phyloP scores from a whole-genome alignment of 2,888 invertebrate genomes.

The Eulithis prunata region DNA sequence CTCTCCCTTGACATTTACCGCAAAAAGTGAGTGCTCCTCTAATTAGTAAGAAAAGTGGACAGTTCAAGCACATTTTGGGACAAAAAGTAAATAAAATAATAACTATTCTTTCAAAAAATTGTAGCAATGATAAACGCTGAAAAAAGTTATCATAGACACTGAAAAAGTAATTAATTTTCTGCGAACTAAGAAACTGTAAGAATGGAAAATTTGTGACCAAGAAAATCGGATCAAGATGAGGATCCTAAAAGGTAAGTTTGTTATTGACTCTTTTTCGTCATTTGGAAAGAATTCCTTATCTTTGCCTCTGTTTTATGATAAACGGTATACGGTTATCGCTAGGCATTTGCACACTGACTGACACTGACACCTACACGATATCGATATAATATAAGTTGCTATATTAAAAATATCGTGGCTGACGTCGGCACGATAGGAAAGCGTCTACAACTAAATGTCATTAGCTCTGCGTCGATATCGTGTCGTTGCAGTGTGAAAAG shows the following conservation, averaged over 20 bases:
- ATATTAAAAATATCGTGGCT: too few species aligned
- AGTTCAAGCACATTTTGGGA: background rate
- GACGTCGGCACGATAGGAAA: too few species aligned
- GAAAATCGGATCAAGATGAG: slow-evolving; percentile 65
- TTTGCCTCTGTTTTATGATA: too few species aligned
- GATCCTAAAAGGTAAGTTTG: slow-evolving; percentile 63
- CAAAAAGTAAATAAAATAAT: background rate
- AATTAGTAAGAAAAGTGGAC: slow-evolving; percentile 53
- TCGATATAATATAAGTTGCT: too few species aligned
- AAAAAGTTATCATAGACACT: slow-evolving; percentile 22
- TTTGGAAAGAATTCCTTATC: too few species aligned
- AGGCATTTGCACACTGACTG: too few species aligned
- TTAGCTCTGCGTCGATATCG: too few species aligned
- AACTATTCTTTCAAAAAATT: slow-evolving; percentile 3
- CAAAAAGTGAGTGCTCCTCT: slow-evolving; percentile 64
- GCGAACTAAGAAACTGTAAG: slow-evolving; percentile 38
- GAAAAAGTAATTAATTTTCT: slow-evolving; percentile 12
- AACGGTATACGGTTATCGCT: too few species aligned
- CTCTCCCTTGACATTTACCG: slow-evolving; percentile 76
- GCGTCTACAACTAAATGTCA: too few species aligned
- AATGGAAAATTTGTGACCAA: slow-evolving; percentile 65
- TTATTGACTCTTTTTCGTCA: too few species aligned
- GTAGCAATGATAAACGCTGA: slow-evolving; percentile 18
- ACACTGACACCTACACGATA: too few species aligned
- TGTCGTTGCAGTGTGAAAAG: too few species aligned